Conservation (phyloP, 2,888 invertebrate species). For the Rambutsinella grinnellia region DNA sequence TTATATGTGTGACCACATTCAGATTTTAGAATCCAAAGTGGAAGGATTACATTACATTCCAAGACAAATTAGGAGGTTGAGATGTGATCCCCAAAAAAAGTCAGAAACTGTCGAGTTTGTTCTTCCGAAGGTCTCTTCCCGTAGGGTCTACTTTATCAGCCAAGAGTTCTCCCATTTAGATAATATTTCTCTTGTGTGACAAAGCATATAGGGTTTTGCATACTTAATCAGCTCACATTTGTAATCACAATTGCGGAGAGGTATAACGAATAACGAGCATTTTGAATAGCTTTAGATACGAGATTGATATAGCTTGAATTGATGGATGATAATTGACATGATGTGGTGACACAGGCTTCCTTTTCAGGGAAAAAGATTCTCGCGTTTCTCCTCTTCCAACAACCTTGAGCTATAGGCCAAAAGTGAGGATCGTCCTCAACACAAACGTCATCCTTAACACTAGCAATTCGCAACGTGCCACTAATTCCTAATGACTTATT, state of each 20-base stretch:
- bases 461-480: not conserved
- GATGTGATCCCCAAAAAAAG: constrained; percentile 25
- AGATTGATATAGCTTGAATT: constrained; percentile 38
- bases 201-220: constrained; percentile 24
- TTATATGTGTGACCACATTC: not conserved
- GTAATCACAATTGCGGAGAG: constrained; percentile 2
- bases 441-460: not conserved
- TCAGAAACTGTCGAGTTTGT: constrained; percentile 28
- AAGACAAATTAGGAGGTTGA: constrained; percentile 38
- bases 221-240: constrained; percentile 32
- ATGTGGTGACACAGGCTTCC: constrained; percentile 47
- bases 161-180: not conserved
- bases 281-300: constrained; percentile 29
- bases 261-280: not conserved
- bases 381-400: constrained; percentile 9
- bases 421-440: constrained; percentile 12
- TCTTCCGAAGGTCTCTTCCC: constrained; percentile 42
- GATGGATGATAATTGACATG: constrained; percentile 49
- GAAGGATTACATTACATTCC: not conserved
- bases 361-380: constrained; percentile 46
- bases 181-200: too few species aligned
- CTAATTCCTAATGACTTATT: too few species aligned
- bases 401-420: constrained; percentile 31
- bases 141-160: constrained; percentile 23
- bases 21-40: not conserved